A percentile compares a stretch with the other conserved stretches of the same genome.
phyloP scores from a whole-genome alignment of 2,113 vertebrate species.

The Syngnathus typhle region DNA sequence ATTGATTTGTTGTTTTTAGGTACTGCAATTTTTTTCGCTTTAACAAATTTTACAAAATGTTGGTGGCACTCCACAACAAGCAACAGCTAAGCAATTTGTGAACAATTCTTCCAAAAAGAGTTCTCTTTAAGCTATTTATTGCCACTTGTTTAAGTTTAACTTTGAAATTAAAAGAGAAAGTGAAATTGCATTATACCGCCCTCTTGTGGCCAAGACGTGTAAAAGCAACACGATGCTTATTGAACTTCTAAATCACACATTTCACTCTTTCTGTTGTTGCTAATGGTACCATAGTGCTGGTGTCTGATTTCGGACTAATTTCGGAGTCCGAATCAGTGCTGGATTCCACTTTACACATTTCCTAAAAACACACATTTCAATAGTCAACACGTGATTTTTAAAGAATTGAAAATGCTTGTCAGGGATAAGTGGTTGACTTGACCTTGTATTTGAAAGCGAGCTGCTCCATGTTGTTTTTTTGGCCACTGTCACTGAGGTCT shows the following conservation, averaged over 20 bases:
- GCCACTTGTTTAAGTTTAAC: no score
- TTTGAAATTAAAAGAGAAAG: no score
- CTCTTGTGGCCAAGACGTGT: not conserved
- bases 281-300: slow-evolving; percentile 66
- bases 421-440: slow-evolving; percentile 14
- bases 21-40: not conserved
- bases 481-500: slow-evolving; percentile 31
- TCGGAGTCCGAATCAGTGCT: slow-evolving; percentile 79
- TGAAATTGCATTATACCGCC: not conserved
- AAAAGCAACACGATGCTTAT: not conserved
- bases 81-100: not conserved
- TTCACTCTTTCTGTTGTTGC: not conserved
- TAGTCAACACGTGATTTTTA: not conserved
- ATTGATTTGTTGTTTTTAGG: no score
- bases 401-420: not conserved
- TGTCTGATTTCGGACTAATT: slow-evolving; percentile 66
- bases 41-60: not conserved
- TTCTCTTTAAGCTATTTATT: not conserved
- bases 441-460: slow-evolving; percentile 75
- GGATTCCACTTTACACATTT: slow-evolving; percentile 76
- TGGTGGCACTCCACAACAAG: not conserved
- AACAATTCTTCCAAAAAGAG: not conserved
- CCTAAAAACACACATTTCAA: slow-evolving; percentile 43
- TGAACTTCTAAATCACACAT: not conserved
- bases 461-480: slow-evolving; percentile 54